Conservation (phyloP, 23 tunicate species). For the Aplidium turbinatum region DNA sequence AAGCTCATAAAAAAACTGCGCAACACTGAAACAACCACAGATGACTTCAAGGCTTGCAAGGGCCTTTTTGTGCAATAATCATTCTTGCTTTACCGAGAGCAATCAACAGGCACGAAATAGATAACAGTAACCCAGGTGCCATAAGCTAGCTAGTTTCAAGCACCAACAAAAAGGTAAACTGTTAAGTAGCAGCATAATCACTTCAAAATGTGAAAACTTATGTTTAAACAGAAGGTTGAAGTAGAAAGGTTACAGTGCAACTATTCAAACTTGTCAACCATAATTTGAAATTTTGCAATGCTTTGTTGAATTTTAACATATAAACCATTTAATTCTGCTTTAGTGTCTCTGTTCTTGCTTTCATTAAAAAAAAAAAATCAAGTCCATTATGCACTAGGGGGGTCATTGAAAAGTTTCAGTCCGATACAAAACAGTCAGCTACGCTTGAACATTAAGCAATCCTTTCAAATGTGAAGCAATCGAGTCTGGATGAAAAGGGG, state of each 20-base stretch:
- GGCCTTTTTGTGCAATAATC: neutral
- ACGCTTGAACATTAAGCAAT: slow-evolving; percentile 65
- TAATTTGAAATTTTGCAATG: too few relatives aligned
- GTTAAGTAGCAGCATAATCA: too few relatives aligned
- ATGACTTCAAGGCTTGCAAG: slow-evolving; percentile 38
- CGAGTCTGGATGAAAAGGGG: slow-evolving; percentile 31
- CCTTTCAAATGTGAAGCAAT: slow-evolving; percentile 50
- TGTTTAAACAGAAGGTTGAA: too few relatives aligned
- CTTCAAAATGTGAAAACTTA: too few relatives aligned
- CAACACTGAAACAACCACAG: slow-evolving; percentile 33
- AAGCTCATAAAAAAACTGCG: slow-evolving; percentile 29
- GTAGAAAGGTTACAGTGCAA: too few relatives aligned
- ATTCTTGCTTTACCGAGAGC: slow-evolving; percentile 14
- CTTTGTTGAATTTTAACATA: too few relatives aligned
- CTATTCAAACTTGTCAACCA: too few relatives aligned
- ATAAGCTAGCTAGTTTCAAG: too few relatives aligned
- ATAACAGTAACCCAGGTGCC: too few relatives aligned
- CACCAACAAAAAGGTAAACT: too few relatives aligned
- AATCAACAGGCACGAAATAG: too few relatives aligned
- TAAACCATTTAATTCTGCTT: too few relatives aligned
- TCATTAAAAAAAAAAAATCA: neutral
- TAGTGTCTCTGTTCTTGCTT: neutral
- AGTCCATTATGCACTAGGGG: neutral
- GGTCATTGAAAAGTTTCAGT: neutral
- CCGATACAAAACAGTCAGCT: neutral